Evolutionary conservation across 2,797 vertebrate species (phyloP).

Genomic region (Pogonophryne albipinna): DNA sequence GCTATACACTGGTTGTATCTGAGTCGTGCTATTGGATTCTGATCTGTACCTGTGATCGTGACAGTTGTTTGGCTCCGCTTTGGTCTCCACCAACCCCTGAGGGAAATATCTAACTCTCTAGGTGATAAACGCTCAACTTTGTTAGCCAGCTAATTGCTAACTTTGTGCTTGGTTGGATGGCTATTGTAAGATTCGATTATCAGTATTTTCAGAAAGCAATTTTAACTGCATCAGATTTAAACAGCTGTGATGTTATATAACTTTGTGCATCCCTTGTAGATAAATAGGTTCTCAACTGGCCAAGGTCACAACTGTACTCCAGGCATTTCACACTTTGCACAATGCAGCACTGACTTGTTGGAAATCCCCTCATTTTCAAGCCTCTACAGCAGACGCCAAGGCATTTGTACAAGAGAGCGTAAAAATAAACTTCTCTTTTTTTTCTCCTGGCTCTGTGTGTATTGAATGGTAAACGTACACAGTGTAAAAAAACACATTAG

Average conservation of each 20-base stretch:
- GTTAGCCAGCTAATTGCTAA: conserved; percentile 1
- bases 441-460: conserved; percentile 21
- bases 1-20: too few relatives aligned
- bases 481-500: conserved; percentile 23
- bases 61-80: not conserved
- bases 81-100: not conserved
- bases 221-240: not conserved
- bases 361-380: conserved; percentile 49
- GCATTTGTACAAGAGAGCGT: conserved; percentile 14
- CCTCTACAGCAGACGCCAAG: conserved; percentile 27
- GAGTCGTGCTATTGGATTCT: too few relatives aligned
- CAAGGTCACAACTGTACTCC: conserved; percentile 17
- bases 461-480: conserved; percentile 32
- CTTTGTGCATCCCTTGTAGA: not conserved
- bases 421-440: conserved; percentile 25
- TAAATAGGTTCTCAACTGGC: conserved; percentile 6
- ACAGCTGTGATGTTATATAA: conserved; percentile 8
- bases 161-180: conserved; percentile 8
- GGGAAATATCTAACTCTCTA: conserved; percentile 1
- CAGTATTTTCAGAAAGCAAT: not conserved
- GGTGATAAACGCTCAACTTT: too few relatives aligned
- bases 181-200: not conserved
- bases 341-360: conserved; percentile 17
- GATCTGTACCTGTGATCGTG: too few relatives aligned
- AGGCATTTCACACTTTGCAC: conserved; percentile 31